Conservation (phyloP, 2,113 vertebrate genomes). For the Dendrocopos noguchii region DNA sequence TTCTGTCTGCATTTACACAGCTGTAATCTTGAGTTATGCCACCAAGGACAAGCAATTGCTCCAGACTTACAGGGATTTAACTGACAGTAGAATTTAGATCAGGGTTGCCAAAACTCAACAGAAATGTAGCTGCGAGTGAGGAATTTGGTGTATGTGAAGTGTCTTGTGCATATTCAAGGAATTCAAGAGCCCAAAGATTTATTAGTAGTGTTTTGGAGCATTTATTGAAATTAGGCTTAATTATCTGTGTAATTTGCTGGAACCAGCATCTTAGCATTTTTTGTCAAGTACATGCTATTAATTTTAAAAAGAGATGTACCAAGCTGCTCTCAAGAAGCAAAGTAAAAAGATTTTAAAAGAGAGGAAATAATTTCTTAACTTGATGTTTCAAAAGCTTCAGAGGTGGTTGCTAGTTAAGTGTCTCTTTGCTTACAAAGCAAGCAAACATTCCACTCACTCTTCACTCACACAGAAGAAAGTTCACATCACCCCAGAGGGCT, state of each 20-base stretch:
- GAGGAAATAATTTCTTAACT: slow-evolving; percentile 1
- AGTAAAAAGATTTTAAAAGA: neutral
- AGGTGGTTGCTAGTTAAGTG: neutral
- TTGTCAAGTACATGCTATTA: slow-evolving; percentile 73
- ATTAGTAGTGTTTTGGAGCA: slow-evolving; percentile 71
- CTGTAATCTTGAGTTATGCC: slow-evolving; percentile 64
- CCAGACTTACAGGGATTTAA: slow-evolving; percentile 26
- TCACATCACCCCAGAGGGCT: neutral
- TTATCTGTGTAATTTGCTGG: slow-evolving; percentile 79
- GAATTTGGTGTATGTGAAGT: slow-evolving; percentile 40
- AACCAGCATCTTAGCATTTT: slow-evolving; percentile 78
- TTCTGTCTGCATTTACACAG: slow-evolving; percentile 59
- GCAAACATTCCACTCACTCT: neutral
- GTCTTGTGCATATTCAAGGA: slow-evolving; percentile 52
- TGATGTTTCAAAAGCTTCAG: neutral
- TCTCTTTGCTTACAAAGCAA: neutral
- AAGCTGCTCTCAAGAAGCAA: slow-evolving; percentile 34
- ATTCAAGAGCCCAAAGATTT: slow-evolving; percentile 67
- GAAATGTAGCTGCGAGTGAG: neutral
- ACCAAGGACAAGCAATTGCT: slow-evolving; percentile 6
- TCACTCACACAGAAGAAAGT: neutral
- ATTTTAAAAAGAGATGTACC: slow-evolving; percentile 73
- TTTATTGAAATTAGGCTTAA: slow-evolving; percentile 80
- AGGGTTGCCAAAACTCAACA: neutral
- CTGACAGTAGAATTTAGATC: slow-evolving; percentile 41